Percentiles rank a stretch among this genome's conserved stretches.
Conservation (phyloP, 1,140 invertebrate genomes). For the Medauroidea extradentata region DNA sequence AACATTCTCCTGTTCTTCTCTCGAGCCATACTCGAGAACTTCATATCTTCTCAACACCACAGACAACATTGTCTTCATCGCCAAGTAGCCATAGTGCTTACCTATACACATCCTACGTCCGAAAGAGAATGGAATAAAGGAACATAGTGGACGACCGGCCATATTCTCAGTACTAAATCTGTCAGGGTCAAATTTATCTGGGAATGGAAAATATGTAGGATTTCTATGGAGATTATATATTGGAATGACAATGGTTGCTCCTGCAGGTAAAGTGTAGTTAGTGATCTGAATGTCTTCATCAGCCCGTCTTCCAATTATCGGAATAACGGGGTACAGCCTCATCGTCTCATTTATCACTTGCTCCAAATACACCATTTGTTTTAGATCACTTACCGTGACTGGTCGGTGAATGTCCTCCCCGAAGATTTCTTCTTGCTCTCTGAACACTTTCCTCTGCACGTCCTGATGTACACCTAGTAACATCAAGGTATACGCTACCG, state of each 20-base stretch:
- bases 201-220: constrained; percentile 48
- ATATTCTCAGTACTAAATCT: constrained; percentile 44
- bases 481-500: not conserved
- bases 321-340: constrained; percentile 1
- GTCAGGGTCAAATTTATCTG: constrained; percentile 53
- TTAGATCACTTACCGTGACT: not conserved
- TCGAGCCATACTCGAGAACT: no score
- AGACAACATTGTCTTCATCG: constrained; percentile 4
- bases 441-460: not conserved
- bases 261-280: constrained; percentile 35
- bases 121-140: constrained; percentile 42
- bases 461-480: constrained; percentile 8
- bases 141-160: constrained; percentile 32
- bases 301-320: not conserved
- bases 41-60: not conserved
- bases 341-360: constrained; percentile 1
- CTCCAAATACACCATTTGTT: constrained; percentile 2
- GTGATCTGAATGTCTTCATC: not conserved
- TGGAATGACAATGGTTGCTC: constrained; percentile 38
- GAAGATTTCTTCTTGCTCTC: constrained; percentile 1
- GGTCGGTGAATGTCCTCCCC: not conserved
- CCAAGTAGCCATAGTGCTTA: constrained; percentile 2
- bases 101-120: constrained; percentile 3
- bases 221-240: constrained; percentile 46
- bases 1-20: no score